Base-by-base conservation (phyloP, 2,888 invertebrate genomes). In the Pemphredon lugubris region DNA sequence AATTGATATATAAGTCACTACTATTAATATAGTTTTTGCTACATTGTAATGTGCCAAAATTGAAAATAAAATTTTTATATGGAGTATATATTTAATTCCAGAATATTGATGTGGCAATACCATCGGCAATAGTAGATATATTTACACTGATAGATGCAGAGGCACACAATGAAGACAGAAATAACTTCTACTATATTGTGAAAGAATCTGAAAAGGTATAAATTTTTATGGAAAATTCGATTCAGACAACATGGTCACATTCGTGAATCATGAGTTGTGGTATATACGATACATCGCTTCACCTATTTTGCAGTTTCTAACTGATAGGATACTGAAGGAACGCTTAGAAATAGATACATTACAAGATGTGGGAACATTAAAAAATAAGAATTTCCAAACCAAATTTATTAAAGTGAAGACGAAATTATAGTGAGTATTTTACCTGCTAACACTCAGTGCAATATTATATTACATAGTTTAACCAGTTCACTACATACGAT, bases 371-470 rank as follows among this genome's bases (percentile, higher is more conserved):
- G 96, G 97, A 20, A 95, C 97, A 75, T 92, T 98, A 51, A 96
- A 95, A 85, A 97, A 97, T 87, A 95, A 95, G 88, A 95, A 94
- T 81, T 97, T 97, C 91, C 96, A 96, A 90, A 96, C 96, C 45
- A 98, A 97, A 90, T 98, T 98, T 90, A 98, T 99, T 84, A 98
- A 98, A 93, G 96, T 97, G 66, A 99, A 98, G 92, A 99, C 99
- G 50, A 97, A 98, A 91, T 91, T 99, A 86, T 99, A 98, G 98
- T 98, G 93, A 94, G 97, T 95, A 90, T 80, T 47, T 21, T 6
- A 7, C 37, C 3, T 30, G 23, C 0, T 2, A n/a, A n/a, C n/a
- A n/a, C n/a, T n/a, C n/a, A n/a, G n/a, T n/a, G n/a, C n/a, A n/a
- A n/a, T n/a, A n/a, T n/a, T n/a, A 32, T 40, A 6, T 16, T 1